These are phyloP conservation scores for Eurystomus gularis DNA, from an alignment of 2,113 vertebrate genomes.

Conservation along the genomic window DNA sequence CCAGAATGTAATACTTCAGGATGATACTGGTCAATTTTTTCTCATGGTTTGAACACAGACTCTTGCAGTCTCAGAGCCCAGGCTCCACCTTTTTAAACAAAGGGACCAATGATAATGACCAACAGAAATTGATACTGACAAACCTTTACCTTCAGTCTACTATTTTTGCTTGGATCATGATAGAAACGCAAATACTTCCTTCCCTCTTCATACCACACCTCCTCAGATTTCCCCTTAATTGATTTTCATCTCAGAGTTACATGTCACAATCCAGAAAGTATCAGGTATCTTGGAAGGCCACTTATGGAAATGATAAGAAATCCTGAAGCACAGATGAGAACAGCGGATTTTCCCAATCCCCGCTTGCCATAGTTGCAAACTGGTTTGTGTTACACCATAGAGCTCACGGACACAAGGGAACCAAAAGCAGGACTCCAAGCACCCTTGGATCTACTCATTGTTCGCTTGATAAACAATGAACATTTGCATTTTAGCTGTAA, in stretches of 20 bases:
- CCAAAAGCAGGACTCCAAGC: not conserved
- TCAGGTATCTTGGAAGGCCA: not conserved
- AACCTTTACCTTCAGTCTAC: not conserved
- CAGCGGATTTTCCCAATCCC: not conserved
- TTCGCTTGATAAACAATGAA: not conserved
- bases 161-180: not conserved
- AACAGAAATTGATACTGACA: not conserved
- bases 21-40: not conserved
- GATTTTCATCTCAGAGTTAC: not conserved
- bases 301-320: not conserved
- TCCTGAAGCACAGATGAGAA: not conserved
- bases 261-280: not conserved
- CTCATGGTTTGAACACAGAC: not conserved
- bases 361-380: not conserved
- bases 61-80: not conserved
- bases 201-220: not conserved
- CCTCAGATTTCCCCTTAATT: not conserved
- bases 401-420: not conserved
- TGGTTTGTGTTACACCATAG: not conserved
- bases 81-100: not conserved
- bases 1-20: not conserved
- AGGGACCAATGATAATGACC: not conserved
- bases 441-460: not conserved
- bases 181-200: not conserved
- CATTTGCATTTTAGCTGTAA: accelerated